Evolutionary conservation across 2,888 invertebrate genomes (phyloP).

Genomic region (Rhogogaster chlorosoma): DNA sequence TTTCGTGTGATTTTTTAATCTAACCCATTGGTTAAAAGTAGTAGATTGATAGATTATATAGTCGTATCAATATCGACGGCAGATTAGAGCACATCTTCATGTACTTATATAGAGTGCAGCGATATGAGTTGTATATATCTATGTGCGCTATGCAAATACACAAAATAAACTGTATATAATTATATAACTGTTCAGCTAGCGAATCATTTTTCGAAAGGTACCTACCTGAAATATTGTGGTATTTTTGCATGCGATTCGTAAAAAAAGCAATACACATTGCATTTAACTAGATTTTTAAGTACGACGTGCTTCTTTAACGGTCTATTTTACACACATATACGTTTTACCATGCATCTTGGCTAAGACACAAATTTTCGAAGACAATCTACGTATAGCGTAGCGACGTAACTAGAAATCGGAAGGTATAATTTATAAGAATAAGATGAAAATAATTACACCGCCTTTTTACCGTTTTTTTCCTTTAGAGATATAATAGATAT

Average conservation of each 20-base stretch:
- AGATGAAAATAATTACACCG: neutral
- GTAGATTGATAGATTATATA: conserved; percentile 4
- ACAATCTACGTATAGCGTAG: neutral
- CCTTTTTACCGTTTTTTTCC: neutral
- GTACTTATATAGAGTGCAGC: neutral
- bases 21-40: neutral
- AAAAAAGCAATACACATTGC: neutral
- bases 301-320: neutral
- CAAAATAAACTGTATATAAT: neutral
- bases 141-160: neutral
- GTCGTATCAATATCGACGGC: neutral
- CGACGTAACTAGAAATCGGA: neutral
- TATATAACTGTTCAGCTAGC: neutral
- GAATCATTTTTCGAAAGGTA: neutral
- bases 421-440: neutral
- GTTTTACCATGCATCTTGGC: neutral
- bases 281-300: neutral
- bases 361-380: neutral
- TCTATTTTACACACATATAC: neutral
- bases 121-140: neutral
- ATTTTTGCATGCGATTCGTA: neutral
- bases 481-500: neutral
- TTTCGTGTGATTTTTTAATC: neutral
- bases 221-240: neutral
- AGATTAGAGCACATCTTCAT: conserved; percentile 13